These are phyloP conservation scores for Aplidium turbinatum DNA, from an alignment of 23 tunicate genomes.

Conservation along the genomic window DNA sequence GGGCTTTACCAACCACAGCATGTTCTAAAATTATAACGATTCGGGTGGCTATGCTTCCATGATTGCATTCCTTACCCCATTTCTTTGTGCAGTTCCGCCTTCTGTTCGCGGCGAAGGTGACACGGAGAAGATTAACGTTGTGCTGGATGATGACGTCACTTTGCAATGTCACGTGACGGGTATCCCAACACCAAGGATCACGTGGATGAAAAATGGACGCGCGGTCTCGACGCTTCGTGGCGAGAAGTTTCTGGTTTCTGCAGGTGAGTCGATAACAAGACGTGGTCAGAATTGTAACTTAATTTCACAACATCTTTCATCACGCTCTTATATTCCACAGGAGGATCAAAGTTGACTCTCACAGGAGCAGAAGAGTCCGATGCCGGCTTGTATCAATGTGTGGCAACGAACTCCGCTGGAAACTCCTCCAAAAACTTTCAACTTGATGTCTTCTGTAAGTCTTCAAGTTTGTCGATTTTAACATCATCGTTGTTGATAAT, in stretches of 20 bases:
- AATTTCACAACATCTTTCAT: not conserved
- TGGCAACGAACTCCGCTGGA: slow-evolving; percentile 92
- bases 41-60: too few species aligned
- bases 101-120: slow-evolving; percentile 58
- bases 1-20: too few species aligned
- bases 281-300: not conserved
- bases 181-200: slow-evolving; percentile 80
- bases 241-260: slow-evolving; percentile 35
- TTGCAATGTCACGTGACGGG: slow-evolving; percentile 85
- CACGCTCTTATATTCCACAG: too few species aligned
- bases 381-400: slow-evolving; percentile 76
- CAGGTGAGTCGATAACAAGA: slow-evolving; percentile 19
- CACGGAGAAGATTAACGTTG: slow-evolving; percentile 50
- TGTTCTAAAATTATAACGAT: too few species aligned
- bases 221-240: slow-evolving; percentile 23
- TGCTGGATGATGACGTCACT: slow-evolving; percentile 61
- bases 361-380: slow-evolving; percentile 51
- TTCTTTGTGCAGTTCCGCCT: slow-evolving; percentile 58
- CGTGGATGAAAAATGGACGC: slow-evolving; percentile 80
- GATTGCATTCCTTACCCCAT: too few species aligned
- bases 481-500: too few species aligned
- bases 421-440: slow-evolving; percentile 64
- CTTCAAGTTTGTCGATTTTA: too few species aligned
- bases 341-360: slow-evolving; percentile 54
- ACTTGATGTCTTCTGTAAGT: slow-evolving; percentile 90